phyloP scores from a whole-genome alignment of 2,797 vertebrate species.

The Phalanger gymnotis region DNA sequence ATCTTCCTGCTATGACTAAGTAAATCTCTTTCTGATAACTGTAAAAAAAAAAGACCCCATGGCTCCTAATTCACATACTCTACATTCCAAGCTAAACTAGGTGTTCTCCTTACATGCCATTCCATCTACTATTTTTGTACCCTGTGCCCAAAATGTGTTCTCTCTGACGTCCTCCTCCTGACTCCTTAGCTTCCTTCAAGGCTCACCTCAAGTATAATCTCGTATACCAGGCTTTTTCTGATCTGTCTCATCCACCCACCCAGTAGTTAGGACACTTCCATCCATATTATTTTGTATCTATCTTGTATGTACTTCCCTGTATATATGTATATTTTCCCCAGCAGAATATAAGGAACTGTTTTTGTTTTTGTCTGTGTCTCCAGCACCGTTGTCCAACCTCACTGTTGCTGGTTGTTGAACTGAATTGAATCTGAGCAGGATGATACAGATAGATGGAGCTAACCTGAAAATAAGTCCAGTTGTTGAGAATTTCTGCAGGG shows the following conservation, averaged over 20 bases:
- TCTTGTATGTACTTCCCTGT: background rate
- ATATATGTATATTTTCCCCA: background rate
- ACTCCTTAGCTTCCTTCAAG: background rate
- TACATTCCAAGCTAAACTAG: background rate
- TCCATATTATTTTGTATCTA: background rate
- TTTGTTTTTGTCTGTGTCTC: background rate
- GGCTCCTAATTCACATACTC: background rate
- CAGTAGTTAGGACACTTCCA: background rate
- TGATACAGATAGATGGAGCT: background rate
- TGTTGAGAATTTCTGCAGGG: background rate
- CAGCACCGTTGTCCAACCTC: no score
- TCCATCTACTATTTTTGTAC: background rate
- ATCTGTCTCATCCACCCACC: background rate
- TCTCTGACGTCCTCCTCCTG: background rate
- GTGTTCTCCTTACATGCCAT: background rate
- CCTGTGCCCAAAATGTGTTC: background rate
- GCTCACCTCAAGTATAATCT: background rate
- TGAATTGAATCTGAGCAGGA: background rate
- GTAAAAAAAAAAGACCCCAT: background rate
- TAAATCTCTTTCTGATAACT: background rate
- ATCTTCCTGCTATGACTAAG: background rate
- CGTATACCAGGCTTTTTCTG: background rate
- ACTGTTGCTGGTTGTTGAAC: background rate
- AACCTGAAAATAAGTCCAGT: background rate
- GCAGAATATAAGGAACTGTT: background rate